phyloP scores from a whole-genome alignment of 2,113 vertebrate species.

The Peucedramus taeniatus region DNA sequence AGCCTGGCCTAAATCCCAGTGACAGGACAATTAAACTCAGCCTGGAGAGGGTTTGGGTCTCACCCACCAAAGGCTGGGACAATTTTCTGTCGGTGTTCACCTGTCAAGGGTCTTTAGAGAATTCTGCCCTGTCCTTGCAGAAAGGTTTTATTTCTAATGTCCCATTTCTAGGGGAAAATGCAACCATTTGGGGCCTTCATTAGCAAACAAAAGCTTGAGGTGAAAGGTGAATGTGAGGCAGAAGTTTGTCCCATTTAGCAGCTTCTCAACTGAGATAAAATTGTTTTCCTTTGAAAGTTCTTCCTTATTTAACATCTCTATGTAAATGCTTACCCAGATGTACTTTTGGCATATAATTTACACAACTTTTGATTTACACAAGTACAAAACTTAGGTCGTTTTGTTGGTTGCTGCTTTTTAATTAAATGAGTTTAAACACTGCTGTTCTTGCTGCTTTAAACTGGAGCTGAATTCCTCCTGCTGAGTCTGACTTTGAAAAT shows the following conservation, averaged over 20 bases:
- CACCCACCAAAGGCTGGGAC: fast-evolving
- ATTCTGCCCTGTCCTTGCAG: not conserved
- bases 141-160: not conserved
- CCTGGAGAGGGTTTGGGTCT: not conserved
- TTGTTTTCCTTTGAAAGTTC: not conserved
- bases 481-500: not conserved
- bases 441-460: not conserved
- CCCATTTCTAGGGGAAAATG: not conserved
- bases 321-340: not conserved
- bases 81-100: not conserved
- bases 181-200: not conserved
- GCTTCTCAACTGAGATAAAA: not conserved
- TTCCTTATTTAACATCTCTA: not conserved
- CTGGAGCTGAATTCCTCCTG: not conserved
- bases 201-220: not conserved
- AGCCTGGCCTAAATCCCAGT: not conserved
- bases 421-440: not conserved
- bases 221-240: not conserved
- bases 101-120: too few species aligned
- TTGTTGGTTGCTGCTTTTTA: not conserved
- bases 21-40: not conserved
- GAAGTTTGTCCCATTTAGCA: not conserved
- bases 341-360: not conserved
- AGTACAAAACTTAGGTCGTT: not conserved
- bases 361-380: not conserved